Evolutionary conservation across 1,140 invertebrate species (phyloP).

Genomic region (Procambarus virginalis): DNA sequence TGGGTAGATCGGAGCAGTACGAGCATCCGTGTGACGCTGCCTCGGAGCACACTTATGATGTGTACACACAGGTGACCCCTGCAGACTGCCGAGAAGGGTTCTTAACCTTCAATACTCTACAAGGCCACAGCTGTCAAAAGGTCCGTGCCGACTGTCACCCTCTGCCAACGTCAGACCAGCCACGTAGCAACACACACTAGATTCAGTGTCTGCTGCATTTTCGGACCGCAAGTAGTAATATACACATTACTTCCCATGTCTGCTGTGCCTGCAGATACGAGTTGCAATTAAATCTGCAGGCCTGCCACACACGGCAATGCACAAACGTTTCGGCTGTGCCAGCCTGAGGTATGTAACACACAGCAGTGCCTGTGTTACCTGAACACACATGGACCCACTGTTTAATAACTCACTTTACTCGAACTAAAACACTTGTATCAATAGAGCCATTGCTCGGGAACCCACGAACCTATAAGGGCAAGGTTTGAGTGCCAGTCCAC

Average conservation of each 20-base stretch:
- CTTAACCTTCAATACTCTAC: slow-evolving; percentile 39
- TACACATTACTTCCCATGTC: too few relatives aligned
- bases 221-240: too few relatives aligned
- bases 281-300: too few relatives aligned
- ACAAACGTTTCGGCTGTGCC: background rate
- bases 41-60: slow-evolving; percentile 68
- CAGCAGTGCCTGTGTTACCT: background rate
- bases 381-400: background rate
- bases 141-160: slow-evolving; percentile 19
- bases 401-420: background rate
- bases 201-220: background rate
- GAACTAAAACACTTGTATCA: background rate
- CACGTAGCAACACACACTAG: slow-evolving; percentile 38
- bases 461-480: too few relatives aligned
- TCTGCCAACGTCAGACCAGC: background rate
- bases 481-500: too few relatives aligned
- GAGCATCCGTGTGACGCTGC: slow-evolving; percentile 41
- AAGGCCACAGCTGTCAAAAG: background rate
- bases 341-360: background rate
- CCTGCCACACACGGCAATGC: too few relatives aligned
- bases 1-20: slow-evolving; percentile 39
- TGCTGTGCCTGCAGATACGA: too few relatives aligned
- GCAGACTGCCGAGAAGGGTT: slow-evolving; percentile 6
- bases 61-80: slow-evolving; percentile 58
- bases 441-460: too few relatives aligned